Percentiles rank a stretch among this genome's conserved stretches.
phyloP scores from a whole-genome alignment of 2,888 invertebrate species.

The Rhopalosiphum nymphaeae region DNA sequence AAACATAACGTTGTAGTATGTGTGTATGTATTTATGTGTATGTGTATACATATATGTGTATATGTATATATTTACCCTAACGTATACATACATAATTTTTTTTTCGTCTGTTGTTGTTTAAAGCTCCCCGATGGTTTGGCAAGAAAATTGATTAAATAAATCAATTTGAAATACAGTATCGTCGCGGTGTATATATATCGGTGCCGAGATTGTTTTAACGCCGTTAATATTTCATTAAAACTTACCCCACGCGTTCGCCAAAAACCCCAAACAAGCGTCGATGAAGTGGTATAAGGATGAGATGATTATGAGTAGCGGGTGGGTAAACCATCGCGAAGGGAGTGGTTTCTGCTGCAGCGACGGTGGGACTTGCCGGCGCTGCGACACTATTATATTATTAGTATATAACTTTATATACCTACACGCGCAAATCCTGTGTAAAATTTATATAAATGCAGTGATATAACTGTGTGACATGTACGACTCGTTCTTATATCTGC shows the following conservation, averaged over 20 bases:
- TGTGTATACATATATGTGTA: background rate
- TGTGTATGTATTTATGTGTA: background rate
- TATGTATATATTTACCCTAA: background rate
- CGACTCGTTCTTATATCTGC: background rate
- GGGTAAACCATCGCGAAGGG: background rate
- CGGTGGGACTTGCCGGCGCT: background rate
- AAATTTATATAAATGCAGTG: background rate
- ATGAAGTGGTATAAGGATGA: background rate
- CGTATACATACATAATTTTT: background rate
- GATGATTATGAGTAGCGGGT: background rate
- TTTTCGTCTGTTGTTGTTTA: conserved; percentile 14
- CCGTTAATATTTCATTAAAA: conserved; percentile 65
- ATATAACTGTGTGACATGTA: background rate
- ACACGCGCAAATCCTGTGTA: background rate
- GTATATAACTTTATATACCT: background rate
- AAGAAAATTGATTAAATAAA: conserved; percentile 65
- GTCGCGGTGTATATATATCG: background rate
- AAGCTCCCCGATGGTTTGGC: conserved; percentile 60
- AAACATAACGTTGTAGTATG: background rate
- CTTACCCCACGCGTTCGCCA: conserved; percentile 55
- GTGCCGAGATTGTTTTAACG: conserved; percentile 62
- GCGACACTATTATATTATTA: conserved; percentile 7
- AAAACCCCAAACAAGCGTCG: conserved; percentile 13
- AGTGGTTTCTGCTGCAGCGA: background rate
- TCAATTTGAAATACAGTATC: conserved; percentile 52